Evolutionary conservation across 2,113 vertebrate species (phyloP).

Genomic region (Vombatus ursinus): DNA sequence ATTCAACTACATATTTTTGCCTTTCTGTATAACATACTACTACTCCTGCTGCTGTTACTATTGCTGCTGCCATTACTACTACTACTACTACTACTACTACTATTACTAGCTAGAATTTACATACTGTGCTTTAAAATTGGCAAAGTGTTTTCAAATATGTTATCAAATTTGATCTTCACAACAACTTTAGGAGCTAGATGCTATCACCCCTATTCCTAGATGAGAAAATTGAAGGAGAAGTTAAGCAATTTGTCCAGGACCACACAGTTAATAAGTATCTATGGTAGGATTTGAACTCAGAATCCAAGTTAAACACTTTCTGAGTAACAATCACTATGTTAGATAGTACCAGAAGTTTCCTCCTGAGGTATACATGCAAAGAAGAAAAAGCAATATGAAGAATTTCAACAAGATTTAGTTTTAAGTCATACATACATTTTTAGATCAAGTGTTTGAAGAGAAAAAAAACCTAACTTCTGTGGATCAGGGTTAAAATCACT

Average conservation of each 20-base stretch:
- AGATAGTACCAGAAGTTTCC: slow-evolving; percentile 2
- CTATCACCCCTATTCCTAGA: background rate
- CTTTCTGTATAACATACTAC: background rate
- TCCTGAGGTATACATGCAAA: background rate
- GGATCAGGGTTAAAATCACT: slow-evolving; percentile 8
- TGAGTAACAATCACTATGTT: background rate
- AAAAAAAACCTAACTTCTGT: slow-evolving; percentile 29
- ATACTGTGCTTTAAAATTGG: background rate
- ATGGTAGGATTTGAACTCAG: background rate
- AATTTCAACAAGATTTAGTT: slow-evolving; percentile 34
- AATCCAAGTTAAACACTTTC: background rate
- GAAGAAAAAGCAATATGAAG: background rate
- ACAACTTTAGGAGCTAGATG: background rate
- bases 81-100: too few relatives aligned
- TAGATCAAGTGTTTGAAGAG: background rate
- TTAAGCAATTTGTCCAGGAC: background rate
- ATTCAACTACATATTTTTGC: background rate
- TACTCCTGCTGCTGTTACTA: background rate
- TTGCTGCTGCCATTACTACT: background rate
- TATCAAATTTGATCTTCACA: background rate
- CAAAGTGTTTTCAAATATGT: background rate
- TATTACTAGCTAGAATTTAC: background rate
- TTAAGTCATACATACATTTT: background rate
- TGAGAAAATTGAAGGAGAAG: background rate
- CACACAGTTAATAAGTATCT: background rate